A percentile compares a stretch with the other conserved stretches of the same genome.
phyloP scores from a whole-genome alignment of 2,113 vertebrate species.

The Asarcornis scutulata region DNA sequence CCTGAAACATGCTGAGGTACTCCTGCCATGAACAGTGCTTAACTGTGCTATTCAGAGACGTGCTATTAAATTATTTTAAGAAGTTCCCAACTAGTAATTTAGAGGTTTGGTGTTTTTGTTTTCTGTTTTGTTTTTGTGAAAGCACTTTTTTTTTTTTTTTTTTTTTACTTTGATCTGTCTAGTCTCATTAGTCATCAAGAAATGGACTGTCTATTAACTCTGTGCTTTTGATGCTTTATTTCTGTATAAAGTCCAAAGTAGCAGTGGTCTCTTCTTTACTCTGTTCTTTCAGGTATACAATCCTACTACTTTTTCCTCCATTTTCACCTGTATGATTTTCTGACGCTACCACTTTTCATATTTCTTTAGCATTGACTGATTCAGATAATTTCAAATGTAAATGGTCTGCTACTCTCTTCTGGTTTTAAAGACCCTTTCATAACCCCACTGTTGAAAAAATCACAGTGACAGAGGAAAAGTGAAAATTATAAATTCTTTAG shows the following conservation, averaged over 20 bases:
- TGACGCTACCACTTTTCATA: neutral
- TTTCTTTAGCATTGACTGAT: neutral
- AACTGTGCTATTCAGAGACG: neutral
- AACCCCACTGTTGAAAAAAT: neutral
- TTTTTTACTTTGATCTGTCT: neutral
- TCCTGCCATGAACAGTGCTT: neutral
- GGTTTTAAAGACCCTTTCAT: neutral
- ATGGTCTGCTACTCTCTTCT: neutral
- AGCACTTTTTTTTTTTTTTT: accelerated
- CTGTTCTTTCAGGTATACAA: neutral
- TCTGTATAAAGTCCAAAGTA: neutral
- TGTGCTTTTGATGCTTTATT: neutral
- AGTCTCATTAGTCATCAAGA: neutral
- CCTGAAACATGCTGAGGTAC: neutral
- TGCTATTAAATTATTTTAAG: neutral
- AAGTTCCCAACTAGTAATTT: neutral
- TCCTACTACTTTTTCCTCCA: neutral
- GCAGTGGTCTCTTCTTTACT: neutral
- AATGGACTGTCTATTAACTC: neutral
- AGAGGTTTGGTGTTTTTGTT: neutral
- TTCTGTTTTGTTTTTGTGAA: neutral
- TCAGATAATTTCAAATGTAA: neutral
- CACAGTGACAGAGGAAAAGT: neutral
- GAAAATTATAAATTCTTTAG: neutral
- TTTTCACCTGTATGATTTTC: neutral